These are phyloP conservation scores for Myotis findleyi DNA, from an alignment of 2,797 vertebrate genomes.

Conservation along the genomic window DNA sequence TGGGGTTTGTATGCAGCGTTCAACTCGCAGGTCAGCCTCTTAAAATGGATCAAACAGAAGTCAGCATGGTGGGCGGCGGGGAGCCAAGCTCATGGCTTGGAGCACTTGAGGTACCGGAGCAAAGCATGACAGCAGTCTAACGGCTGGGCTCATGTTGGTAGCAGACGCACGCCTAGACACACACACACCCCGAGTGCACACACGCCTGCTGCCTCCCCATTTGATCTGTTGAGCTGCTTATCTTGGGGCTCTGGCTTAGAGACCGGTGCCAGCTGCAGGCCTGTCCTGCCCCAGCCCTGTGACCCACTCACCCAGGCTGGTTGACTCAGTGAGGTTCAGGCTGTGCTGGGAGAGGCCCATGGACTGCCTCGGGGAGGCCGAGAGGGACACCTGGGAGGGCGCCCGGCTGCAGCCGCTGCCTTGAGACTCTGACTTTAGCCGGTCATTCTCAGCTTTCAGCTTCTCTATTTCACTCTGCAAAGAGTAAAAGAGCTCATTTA, in stretches of 20 bases:
- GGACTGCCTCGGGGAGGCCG: conserved; percentile 91
- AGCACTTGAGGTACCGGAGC: conserved; percentile 68
- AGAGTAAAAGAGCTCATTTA: conserved; percentile 34
- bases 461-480: conserved; percentile 96
- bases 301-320: conserved; percentile 93
- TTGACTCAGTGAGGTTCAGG: conserved; percentile 96
- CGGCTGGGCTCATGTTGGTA: conserved; percentile 81
- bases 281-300: conserved; percentile 51
- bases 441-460: conserved; percentile 96
- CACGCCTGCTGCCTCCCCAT: conserved; percentile 76
- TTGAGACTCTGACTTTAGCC: conserved; percentile 94
- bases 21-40: conserved; percentile 64
- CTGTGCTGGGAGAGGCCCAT: conserved; percentile 94
- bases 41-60: conserved; percentile 79
- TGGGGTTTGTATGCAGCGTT: conserved; percentile 58
- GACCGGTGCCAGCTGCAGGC: conserved; percentile 64
- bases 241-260: conserved; percentile 52
- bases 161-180: conserved; percentile 81
- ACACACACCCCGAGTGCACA: conserved; percentile 76
- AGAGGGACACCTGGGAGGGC: conserved; percentile 94
- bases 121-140: conserved; percentile 74
- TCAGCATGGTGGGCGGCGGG: conserved; percentile 66
- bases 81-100: conserved; percentile 81
- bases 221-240: conserved; percentile 62
- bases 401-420: conserved; percentile 91